Evolutionary conservation across 2,797 vertebrate species (phyloP).

Genomic region (Falco berigora): DNA sequence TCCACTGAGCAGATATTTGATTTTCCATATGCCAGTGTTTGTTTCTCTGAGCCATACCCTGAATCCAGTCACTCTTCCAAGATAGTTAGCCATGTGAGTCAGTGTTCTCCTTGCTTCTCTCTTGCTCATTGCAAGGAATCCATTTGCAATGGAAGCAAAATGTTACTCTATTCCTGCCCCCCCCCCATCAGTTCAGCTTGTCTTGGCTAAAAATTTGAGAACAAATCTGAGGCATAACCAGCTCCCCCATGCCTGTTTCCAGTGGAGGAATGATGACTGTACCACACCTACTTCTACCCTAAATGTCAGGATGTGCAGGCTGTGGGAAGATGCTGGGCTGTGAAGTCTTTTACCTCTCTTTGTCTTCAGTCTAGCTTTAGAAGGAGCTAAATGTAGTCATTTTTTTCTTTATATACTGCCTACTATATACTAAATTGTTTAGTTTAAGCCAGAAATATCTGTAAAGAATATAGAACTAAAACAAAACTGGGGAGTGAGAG

Average conservation of each 20-base stretch:
- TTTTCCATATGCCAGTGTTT: background rate
- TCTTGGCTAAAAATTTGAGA: background rate
- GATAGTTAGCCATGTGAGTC: background rate
- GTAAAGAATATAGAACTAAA: background rate
- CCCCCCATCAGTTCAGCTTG: background rate
- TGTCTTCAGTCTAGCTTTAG: background rate
- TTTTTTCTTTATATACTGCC: background rate
- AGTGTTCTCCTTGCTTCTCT: background rate
- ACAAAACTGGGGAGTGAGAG: rapidly evolving
- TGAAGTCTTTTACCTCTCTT: background rate
- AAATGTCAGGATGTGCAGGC: background rate
- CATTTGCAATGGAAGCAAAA: background rate
- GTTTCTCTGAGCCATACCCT: background rate
- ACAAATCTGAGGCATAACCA: background rate
- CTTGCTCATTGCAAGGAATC: background rate
- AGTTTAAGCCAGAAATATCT: background rate
- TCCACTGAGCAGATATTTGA: background rate
- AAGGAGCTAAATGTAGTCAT: background rate
- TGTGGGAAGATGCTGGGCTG: background rate
- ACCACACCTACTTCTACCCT: background rate
- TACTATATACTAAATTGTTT: background rate
- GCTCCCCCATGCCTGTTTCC: background rate
- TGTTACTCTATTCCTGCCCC: background rate
- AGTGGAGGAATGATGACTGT: background rate
- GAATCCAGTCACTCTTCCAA: background rate